Base-by-base conservation (phyloP, 2,797 vertebrate species). In the Dallia pectoralis region DNA sequence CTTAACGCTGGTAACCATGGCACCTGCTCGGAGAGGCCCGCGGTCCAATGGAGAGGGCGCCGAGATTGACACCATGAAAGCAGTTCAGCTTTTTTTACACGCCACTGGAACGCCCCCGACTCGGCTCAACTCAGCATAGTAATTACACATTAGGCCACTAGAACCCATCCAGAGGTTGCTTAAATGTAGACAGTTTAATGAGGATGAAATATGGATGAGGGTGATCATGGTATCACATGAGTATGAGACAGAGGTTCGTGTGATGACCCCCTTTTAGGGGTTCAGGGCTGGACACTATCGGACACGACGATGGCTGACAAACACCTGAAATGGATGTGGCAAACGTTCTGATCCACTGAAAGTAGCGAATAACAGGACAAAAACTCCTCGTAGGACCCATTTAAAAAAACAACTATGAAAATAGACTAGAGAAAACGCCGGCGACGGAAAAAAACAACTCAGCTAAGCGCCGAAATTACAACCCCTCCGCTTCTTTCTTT, bases 1-100 rank as follows among this genome's bases (percentile, higher is more conserved):
- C 81, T 83, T 83, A 82, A 82, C 81, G 76, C 75, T 74, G 78
- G 83, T 83, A 82, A 73, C 83, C 78, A 86, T 83, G 80, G 78
- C 67, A 74, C 67, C 44, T 51, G 74, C 73, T 36, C 70, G n/a
- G 67, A 74, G 66, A 75, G 78, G 67, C 77, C 71, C 71, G 76
- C 62, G 78, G 72, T 74, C 71, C 30, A 19, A 27, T 66, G 29
- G 68, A 72, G 75, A 69, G n/a, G 16, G 59, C 69, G 61, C 67
- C 3, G 12, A 73, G 77, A 82, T 75, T 83, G 78, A 76, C 76
- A 74, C 64, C 70, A 61, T 74, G 68, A 70, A 74, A 48, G 69
- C 73, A 53, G 79, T 72, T 72, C 75, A 77, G 80, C 78, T 72
- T 84, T 84, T n/a, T 81, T 59, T 79, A 76, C 77, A 77, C 80